phyloP scores from a whole-genome alignment of 2,797 vertebrate species.

The Nyctibius grandis region DNA sequence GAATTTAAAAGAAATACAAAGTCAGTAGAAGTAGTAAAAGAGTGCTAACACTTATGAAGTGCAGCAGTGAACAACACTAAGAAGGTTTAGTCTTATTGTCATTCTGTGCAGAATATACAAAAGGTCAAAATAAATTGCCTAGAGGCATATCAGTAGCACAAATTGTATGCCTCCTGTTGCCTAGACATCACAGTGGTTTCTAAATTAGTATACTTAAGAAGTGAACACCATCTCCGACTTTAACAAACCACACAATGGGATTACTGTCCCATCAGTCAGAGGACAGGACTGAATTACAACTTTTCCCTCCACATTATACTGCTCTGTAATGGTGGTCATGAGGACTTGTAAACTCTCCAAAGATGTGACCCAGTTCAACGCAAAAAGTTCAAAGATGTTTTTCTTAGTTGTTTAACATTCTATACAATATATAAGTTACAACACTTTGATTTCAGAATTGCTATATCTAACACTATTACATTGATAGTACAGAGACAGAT shows the following conservation, averaged over 20 bases:
- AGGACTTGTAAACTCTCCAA: not conserved
- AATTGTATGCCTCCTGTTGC: conserved; percentile 5
- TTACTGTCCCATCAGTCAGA: not conserved
- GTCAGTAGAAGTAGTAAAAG: not conserved
- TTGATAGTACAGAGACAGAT: not conserved
- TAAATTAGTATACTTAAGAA: not conserved
- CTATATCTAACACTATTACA: not conserved
- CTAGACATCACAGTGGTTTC: not conserved
- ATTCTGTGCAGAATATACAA: not conserved
- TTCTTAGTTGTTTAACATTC: not conserved
- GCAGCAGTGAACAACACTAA: not conserved
- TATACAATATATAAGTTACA: not conserved
- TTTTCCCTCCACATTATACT: not conserved
- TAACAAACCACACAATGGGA: not conserved
- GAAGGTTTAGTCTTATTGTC: not conserved
- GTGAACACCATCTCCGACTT: not conserved
- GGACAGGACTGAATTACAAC: not conserved
- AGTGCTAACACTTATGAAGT: not conserved
- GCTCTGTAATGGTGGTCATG: not conserved
- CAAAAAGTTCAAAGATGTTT: not conserved
- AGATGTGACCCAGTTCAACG: not conserved
- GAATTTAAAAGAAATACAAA: not conserved
- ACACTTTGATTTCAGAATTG: not conserved
- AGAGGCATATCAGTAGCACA: conserved; percentile 18
- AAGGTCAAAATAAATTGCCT: conserved; percentile 49